Conservation (phyloP, 2,113 vertebrate species). For the Etheostoma spectabile region DNA sequence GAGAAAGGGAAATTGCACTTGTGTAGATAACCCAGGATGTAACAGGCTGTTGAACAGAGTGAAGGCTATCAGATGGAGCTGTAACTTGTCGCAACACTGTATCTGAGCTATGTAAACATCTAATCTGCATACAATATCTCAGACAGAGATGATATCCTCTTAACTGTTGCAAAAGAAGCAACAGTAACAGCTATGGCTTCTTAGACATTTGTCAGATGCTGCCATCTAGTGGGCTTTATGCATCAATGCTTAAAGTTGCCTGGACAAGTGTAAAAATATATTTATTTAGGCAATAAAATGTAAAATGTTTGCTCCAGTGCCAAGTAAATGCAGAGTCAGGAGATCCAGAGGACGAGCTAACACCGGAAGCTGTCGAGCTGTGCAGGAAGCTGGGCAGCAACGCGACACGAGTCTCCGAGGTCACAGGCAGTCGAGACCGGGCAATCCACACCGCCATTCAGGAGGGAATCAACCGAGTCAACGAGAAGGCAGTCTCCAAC, state of each 20-base stretch:
- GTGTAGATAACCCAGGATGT: not conserved
- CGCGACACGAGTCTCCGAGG: conserved; percentile 83
- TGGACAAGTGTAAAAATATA: too few relatives aligned
- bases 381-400: conserved; percentile 89
- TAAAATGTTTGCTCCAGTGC: conserved; percentile 78
- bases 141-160: not conserved
- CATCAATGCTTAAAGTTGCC: not conserved
- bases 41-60: not conserved
- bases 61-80: not conserved
- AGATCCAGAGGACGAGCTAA: conserved; percentile 85
- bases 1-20: not conserved
- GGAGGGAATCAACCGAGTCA: conserved; percentile 87
- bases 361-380: conserved; percentile 81
- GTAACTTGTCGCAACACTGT: not conserved
- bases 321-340: conserved; percentile 78
- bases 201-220: not conserved
- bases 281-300: not conserved
- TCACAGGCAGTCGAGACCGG: conserved; percentile 82
- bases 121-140: not conserved
- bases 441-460: conserved; percentile 86
- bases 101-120: conserved; percentile 2
- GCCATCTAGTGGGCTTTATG: conserved; percentile 68
- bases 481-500: conserved; percentile 85
- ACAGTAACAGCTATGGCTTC: not conserved
- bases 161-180: not conserved